Evolutionary conservation across 2,888 invertebrate genomes (phyloP), one percentile per base, ranked within the genome.

Genomic region (Creontiades dilutus): DNA sequence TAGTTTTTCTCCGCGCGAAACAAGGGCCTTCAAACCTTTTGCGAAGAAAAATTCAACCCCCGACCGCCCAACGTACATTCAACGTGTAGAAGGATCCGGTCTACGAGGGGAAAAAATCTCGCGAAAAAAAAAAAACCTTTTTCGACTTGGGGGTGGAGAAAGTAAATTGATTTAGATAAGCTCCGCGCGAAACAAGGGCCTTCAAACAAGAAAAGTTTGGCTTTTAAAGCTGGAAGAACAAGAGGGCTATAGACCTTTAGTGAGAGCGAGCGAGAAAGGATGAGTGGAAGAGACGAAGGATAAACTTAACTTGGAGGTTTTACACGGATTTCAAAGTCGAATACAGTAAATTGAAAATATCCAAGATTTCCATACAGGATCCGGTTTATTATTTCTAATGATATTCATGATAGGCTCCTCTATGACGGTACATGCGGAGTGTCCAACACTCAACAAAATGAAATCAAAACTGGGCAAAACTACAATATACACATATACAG

Each of bases 141-240:
- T 68, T 68, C 23, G 68, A 68, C 5, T 23, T 3, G 0, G 68
- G 68, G 52, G 3, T 2, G 52, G 52, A 52, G 52, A 23, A 13
- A 27, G 27, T 23, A 68, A 68, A 68, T 68, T 68, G 68, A 68
- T 68, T 68, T 27, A 68, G 68, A 68, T 68, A 68, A 68, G 68
- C 68, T 19, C 68, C 27, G 9, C 27, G 68, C n/a, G 57, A 57
- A 57, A 57, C 57, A 57, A 57, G n/a, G n/a, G 57, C 57, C 19
- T 57, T 57, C 57, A 68, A 68, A 23, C 68, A 68, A 68, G 68
- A 19, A 68, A 68, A 68, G 68, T 68, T 68, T 13, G 23, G 68
- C 14, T 68, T 68, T 68, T 68, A 57, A 52, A 57, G n/a, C 57
- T 57, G 57, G n/a, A 57, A n/a, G 14, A 57, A 57, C n/a, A n/a